Conservation (phyloP, 2,888 invertebrate species). For the Meghimatium bilineatum region DNA sequence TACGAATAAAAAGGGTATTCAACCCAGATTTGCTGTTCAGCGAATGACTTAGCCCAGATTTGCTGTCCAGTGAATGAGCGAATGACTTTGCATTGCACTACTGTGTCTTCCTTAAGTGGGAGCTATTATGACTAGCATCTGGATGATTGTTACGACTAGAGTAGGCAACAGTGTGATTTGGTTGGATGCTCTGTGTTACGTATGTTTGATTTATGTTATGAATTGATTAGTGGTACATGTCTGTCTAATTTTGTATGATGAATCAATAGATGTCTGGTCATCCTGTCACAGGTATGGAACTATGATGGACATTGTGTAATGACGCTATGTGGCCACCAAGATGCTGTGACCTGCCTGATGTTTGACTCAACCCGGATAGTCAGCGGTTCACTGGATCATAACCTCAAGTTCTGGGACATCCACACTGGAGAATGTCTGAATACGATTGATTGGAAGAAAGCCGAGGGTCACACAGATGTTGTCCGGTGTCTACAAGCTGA, state of each 20-base stretch:
- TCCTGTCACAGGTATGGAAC: constrained; percentile 79
- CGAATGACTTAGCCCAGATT: no score
- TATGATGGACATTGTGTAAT: constrained; percentile 76
- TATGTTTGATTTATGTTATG: no score
- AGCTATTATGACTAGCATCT: no score
- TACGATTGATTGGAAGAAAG: constrained; percentile 80
- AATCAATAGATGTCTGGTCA: background rate
- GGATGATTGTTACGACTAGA: background rate
- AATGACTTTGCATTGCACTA: no score
- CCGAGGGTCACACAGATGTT: constrained; percentile 80
- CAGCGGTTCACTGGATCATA: constrained; percentile 79
- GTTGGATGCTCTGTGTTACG: no score
- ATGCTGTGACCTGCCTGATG: constrained; percentile 79
- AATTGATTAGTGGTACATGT: background rate
- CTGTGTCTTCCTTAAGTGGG: no score
- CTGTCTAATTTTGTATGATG: background rate
- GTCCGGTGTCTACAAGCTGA: constrained; percentile 79
- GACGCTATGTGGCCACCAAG: constrained; percentile 79
- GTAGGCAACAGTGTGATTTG: background rate
- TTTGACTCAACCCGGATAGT: constrained; percentile 78
- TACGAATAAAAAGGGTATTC: no score
- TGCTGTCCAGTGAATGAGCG: no score
- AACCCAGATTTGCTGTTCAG: no score
- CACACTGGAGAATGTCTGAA: constrained; percentile 77
- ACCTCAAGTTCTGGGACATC: constrained; percentile 79